Base-by-base conservation (phyloP, 1,140 invertebrate genomes). In the Sitodiplosis mosellana region DNA sequence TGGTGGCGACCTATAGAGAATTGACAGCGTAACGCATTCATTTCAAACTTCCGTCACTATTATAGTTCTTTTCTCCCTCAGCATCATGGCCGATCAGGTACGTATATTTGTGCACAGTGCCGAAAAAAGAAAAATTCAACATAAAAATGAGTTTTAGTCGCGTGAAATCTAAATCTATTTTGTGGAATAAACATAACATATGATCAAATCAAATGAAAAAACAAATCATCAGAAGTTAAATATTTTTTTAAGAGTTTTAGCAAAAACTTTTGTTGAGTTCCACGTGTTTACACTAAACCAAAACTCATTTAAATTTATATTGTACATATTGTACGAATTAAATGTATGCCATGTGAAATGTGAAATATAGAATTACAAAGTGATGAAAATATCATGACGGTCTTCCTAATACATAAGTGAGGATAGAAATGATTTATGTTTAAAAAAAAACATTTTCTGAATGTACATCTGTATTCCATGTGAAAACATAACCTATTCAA, bases 371-470 rank as follows among this genome's bases (percentile, higher is more conserved):
- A 42, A 17, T 6, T 6, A 5, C 12, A 18, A 42, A 42, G 12
- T 42, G 41, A 42, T 42, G 41, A 42, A 19, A 42, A 45, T 22
- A 45, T 45, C 43, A 45, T 45, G 43, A 45, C 43, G 43, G 43
- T 45, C 43, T 45, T 22, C 43, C 15, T 20, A 43, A 43, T 15
- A 45, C 43, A 45, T n/a, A 45, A 22, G 7, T 45, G 43, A 45
- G 21, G 43, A 45, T 5, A 33, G 14, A 22, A 19, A 45, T 45
- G 22, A 14, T 18, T 33, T 27, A n/a, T 22, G 22, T 22, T 43
- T 22, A 2, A 45, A n/a, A 19, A 33, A 21, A 45, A 10, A 22
- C 5, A n/a, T 38, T n/a, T 38, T 38, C 12, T n/a, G 12, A 38
- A 7, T n/a, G 3, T 38, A 7, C 15, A 5, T n/a, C 12, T n/a